Conservation (phyloP, 2,113 vertebrate genomes). For the Callocephalon fimbriatum region DNA sequence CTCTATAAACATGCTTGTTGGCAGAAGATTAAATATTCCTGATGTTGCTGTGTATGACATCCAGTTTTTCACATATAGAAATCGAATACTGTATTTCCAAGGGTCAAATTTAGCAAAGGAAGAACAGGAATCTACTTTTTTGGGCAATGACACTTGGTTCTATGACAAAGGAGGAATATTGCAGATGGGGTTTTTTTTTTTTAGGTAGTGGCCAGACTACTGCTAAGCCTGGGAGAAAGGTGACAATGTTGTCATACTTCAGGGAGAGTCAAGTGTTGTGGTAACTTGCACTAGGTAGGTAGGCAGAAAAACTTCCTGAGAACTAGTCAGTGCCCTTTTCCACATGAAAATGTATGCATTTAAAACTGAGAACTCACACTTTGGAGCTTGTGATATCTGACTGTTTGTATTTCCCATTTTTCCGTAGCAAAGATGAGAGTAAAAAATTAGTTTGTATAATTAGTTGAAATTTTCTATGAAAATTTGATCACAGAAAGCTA, state of each 20-base stretch:
- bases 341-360: fast-evolving
- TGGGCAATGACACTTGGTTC: neutral
- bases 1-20: neutral
- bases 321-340: neutral
- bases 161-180: neutral
- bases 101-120: neutral
- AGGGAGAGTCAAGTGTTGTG: neutral
- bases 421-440: neutral
- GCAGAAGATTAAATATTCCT: slow-evolving; percentile 32
- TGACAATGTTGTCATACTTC: neutral
- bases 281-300: neutral
- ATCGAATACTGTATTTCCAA: neutral
- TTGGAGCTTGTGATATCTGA: neutral
- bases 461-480: neutral
- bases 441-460: neutral
- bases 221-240: neutral
- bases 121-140: neutral
- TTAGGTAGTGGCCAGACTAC: neutral
- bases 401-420: neutral
- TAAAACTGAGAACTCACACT: neutral
- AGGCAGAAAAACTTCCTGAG: neutral
- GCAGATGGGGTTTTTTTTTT: neutral
- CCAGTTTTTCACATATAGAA: neutral
- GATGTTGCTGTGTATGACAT: neutral
- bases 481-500: neutral